A percentile compares a stretch with the other conserved stretches of the same genome.
These are phyloP conservation scores for Clarias magur DNA, from an alignment of 2,113 vertebrate species.

Conservation along the genomic window DNA sequence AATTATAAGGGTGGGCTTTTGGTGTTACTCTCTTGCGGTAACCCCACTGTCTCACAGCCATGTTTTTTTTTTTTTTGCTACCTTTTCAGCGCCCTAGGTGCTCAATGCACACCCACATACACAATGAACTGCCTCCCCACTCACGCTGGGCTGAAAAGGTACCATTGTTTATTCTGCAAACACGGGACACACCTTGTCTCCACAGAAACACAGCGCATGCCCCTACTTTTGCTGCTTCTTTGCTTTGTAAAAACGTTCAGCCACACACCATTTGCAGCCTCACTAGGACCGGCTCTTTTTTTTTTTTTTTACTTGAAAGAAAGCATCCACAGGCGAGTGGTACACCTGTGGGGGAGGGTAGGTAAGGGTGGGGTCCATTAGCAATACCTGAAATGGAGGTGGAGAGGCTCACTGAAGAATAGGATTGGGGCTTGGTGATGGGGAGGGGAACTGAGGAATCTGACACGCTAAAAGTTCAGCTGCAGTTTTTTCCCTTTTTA, in stretches of 20 bases:
- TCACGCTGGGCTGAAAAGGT: slow-evolving; percentile 76
- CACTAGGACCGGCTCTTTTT: not conserved
- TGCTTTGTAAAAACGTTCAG: slow-evolving; percentile 58
- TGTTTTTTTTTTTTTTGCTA: not conserved
- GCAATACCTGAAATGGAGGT: slow-evolving; percentile 35
- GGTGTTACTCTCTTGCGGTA: not conserved
- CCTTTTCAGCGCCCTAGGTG: slow-evolving; percentile 23
- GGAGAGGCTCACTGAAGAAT: slow-evolving; percentile 9
- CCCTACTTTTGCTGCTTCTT: slow-evolving; percentile 71
- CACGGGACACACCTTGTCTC: slow-evolving; percentile 86
- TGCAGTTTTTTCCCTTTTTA: slow-evolving; percentile 9
- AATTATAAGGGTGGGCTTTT: slow-evolving; percentile 37
- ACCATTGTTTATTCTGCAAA: slow-evolving; percentile 96
- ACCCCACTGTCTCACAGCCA: slow-evolving; percentile 15
- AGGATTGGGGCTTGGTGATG: not conserved
- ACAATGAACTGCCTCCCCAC: slow-evolving; percentile 38
- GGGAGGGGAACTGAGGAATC: slow-evolving; percentile 38
- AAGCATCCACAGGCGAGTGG: slow-evolving; percentile 73
- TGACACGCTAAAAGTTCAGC: slow-evolving; percentile 10
- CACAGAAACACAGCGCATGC: slow-evolving; percentile 74
- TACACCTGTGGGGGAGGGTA: slow-evolving; percentile 20
- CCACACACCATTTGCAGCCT: slow-evolving; percentile 58
- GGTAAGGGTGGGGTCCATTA: slow-evolving; percentile 35
- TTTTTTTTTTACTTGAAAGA: slow-evolving; percentile 70
- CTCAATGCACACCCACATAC: slow-evolving; percentile 40